Evolutionary conservation across 2,113 vertebrate genomes (phyloP).

Genomic region (Tragelaphus buxtoni): DNA sequence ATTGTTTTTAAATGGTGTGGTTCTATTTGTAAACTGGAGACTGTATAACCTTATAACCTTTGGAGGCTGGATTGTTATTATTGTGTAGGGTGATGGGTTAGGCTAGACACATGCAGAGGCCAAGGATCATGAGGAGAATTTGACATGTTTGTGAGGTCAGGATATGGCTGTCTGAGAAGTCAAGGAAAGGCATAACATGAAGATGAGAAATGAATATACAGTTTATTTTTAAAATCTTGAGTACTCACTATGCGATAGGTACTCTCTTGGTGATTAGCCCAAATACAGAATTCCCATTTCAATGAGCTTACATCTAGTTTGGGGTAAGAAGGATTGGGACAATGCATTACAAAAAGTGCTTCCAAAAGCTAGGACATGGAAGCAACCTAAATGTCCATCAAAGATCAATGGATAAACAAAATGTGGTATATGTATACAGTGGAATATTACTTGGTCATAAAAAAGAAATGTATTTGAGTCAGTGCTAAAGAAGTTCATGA

Average conservation of each 20-base stretch:
- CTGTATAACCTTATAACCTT: not conserved
- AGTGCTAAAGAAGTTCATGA: not conserved
- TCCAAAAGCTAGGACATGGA: not conserved
- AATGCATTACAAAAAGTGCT: not conserved
- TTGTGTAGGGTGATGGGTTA: not conserved
- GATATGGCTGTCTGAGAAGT: not conserved
- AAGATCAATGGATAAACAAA: not conserved
- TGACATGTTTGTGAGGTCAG: not conserved
- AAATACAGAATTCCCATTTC: not conserved
- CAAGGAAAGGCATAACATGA: not conserved
- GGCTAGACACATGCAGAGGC: not conserved
- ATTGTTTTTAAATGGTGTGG: not conserved
- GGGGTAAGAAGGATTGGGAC: not conserved
- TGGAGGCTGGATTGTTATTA: not conserved
- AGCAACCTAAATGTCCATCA: not conserved
- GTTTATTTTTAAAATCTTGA: not conserved
- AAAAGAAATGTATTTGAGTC: not conserved
- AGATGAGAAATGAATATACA: not conserved
- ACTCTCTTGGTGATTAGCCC: not conserved
- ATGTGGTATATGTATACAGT: not conserved
- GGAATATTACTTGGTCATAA: not conserved
- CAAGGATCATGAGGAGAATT: rapidly evolving
- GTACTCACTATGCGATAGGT: not conserved
- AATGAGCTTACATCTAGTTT: not conserved
- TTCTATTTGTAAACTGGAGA: not conserved